These are phyloP conservation scores for Eumerus sabulonum DNA, from an alignment of 2,888 invertebrate species.

Conservation along the genomic window DNA sequence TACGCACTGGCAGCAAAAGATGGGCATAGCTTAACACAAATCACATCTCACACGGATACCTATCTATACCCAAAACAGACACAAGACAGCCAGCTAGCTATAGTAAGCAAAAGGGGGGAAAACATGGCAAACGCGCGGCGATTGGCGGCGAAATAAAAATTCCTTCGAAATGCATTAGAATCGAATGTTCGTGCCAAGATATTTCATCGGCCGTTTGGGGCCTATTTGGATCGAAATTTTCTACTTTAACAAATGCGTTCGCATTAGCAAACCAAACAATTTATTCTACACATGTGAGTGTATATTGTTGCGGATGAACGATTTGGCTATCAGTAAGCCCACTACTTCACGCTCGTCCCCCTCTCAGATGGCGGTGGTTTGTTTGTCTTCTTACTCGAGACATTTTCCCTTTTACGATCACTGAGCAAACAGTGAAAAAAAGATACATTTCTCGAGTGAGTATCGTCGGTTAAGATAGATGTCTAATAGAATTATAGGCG, in stretches of 20 bases:
- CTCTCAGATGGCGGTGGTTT: neutral
- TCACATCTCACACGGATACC: conserved; percentile 19
- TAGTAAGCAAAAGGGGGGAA: neutral
- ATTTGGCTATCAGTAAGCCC: too few species aligned
- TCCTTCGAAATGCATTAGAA: conserved; percentile 67
- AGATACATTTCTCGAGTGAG: conserved; percentile 27
- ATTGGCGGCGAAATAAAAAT: conserved; percentile 38
- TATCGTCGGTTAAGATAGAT: conserved; percentile 35
- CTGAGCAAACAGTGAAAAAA: conserved; percentile 41
- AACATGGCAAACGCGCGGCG: conserved; percentile 1
- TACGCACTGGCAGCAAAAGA: conserved; percentile 49
- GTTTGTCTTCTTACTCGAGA: conserved; percentile 10
- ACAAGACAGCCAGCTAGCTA: too few species aligned
- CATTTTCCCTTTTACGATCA: conserved; percentile 53
- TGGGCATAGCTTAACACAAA: conserved; percentile 51
- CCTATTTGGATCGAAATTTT: conserved; percentile 71
- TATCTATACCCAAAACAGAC: conserved; percentile 21
- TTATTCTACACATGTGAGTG: conserved; percentile 28
- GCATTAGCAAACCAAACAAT: conserved; percentile 53
- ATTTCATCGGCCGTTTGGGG: conserved; percentile 70
- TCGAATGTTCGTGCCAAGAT: conserved; percentile 68
- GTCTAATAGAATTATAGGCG: conserved; percentile 65
- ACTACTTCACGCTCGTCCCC: conserved; percentile 5
- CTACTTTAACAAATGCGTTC: conserved; percentile 66
- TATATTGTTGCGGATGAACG: neutral